These are phyloP conservation scores for Euleptes europaea DNA, from an alignment of 2,113 vertebrate species.

Conservation along the genomic window DNA sequence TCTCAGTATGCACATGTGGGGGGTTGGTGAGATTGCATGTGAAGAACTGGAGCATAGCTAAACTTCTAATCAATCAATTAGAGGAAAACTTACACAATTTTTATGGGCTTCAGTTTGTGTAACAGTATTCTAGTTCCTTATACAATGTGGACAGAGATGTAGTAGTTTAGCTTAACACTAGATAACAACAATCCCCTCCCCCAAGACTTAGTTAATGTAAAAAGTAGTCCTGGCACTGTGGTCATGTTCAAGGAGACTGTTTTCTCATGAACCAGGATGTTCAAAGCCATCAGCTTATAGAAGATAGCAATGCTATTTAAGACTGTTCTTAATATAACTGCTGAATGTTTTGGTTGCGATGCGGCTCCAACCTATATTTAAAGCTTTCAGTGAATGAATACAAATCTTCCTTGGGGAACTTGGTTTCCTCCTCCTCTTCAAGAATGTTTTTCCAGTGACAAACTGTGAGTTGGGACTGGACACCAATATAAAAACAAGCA, in stretches of 20 bases:
- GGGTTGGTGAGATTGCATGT: too few species aligned
- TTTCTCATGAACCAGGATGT: neutral
- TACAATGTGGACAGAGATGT: neutral
- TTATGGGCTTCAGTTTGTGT: neutral
- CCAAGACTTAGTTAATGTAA: neutral
- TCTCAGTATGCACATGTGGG: too few species aligned
- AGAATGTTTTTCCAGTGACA: fast-evolving
- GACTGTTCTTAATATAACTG: neutral
- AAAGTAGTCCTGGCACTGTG: neutral
- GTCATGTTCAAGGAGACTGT: neutral
- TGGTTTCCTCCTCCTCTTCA: neutral
- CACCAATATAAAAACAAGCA: neutral
- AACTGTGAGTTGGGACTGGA: neutral
- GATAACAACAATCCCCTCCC: neutral
- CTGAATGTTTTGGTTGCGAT: neutral
- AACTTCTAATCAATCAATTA: too few species aligned
- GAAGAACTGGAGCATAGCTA: too few species aligned
- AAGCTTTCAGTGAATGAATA: conserved; percentile 1
- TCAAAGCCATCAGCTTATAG: neutral
- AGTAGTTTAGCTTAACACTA: neutral
- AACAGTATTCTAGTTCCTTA: too few species aligned
- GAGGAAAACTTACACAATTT: neutral
- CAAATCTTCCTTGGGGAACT: neutral
- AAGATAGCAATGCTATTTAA: neutral
- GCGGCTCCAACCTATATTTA: neutral